phyloP scores from a whole-genome alignment of 2,797 vertebrate genomes.

The Antrozous pallidus region DNA sequence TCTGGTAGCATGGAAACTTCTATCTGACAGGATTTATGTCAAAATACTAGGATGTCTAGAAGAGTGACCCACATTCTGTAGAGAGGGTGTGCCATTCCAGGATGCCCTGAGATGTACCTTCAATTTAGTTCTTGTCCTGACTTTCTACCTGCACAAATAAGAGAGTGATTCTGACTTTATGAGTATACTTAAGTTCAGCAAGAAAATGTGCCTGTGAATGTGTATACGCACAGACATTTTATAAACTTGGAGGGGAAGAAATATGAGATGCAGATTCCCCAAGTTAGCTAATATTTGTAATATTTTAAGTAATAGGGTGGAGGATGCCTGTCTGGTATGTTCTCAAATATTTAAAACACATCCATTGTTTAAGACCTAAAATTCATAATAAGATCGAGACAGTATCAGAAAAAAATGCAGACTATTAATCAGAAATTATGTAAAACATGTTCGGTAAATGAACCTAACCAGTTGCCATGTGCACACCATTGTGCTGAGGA shows the following conservation, averaged over 20 bases:
- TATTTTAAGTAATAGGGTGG: slow-evolving; percentile 58
- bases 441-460: slow-evolving; percentile 47
- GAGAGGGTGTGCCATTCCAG: slow-evolving; percentile 4
- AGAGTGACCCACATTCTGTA: slow-evolving; percentile 53
- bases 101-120: not conserved
- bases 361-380: slow-evolving; percentile 51
- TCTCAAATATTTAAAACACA: slow-evolving; percentile 68
- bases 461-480: slow-evolving; percentile 34
- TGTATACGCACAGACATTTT: not conserved
- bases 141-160: not conserved
- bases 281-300: slow-evolving; percentile 39
- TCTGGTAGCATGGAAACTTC: slow-evolving; percentile 61
- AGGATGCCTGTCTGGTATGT: slow-evolving; percentile 57
- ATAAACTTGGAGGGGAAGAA: slow-evolving; percentile 23
- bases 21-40: slow-evolving; percentile 63
- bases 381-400: slow-evolving; percentile 44
- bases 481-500: slow-evolving; percentile 41
- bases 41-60: slow-evolving; percentile 55
- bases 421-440: slow-evolving; percentile 41
- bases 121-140: slow-evolving; percentile 12
- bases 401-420: slow-evolving; percentile 59
- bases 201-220: slow-evolving; percentile 32
- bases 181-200: not conserved
- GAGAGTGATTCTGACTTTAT: not conserved
- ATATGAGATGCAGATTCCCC: not conserved